Base-by-base conservation (phyloP, 2,888 invertebrate genomes). In the Yponomeuta plumbellus region DNA sequence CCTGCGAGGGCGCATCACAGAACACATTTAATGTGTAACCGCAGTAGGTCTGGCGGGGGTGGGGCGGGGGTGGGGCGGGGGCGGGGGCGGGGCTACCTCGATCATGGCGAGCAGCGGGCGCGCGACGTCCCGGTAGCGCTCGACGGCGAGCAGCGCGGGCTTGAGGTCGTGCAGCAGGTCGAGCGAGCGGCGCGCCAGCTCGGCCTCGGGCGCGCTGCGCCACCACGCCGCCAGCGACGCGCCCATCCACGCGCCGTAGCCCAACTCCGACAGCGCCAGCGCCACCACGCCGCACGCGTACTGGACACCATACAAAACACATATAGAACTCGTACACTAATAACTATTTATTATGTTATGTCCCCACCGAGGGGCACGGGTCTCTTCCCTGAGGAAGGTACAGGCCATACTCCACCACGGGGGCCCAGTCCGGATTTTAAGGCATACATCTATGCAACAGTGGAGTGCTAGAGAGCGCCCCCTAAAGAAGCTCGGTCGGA, bases 181-280 rank as follows among this genome's bases (percentile, higher is more conserved):
- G 58, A 85, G 71, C 70, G 84, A 87, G 73, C 79, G 83, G 64
- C 90, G 86, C 77, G 87, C 90, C 72, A 90, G 85, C 81, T 84
- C 86, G 21, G 90, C 90, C 79, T 85, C 82, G 70, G 89, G 89
- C 61, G 88, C 83, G 67, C 69, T 64, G 72, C 84, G 84, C 90
- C 90, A 90, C 90, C 90, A 90, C 70, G 80, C 80, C 75, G 77
- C 81, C 79, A 90, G 81, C 73, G 89, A 87, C 61, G 81, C 80
- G 71, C 77, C 84, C 88, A 90, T 85, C 90, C 90, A 90, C 73
- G 86, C 87, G 74, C 84, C 89, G 83, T 86, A 90, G 71, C 82
- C 83, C 75, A 89, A 77, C 80, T 90, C 89, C 76, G 84, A 84
- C 69, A 77, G 72, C 71, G 82, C 88, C 76, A 90, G 80, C 74